These are phyloP conservation scores for Erpornis zantholeuca DNA, from an alignment of 2,113 vertebrate genomes.

Conservation along the genomic window DNA sequence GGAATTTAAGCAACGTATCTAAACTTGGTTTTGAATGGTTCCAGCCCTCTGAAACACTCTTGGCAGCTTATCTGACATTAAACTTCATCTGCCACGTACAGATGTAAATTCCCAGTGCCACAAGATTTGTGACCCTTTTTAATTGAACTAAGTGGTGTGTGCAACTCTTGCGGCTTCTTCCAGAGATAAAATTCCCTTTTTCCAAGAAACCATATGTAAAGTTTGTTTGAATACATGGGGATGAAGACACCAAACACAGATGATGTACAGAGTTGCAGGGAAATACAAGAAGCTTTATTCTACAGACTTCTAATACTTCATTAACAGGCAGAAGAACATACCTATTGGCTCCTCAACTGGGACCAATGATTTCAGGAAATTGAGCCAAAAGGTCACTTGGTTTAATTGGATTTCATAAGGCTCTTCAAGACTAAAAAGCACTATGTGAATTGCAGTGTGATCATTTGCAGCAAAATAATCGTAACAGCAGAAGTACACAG, in stretches of 20 bases:
- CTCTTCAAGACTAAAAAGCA: conserved; percentile 94
- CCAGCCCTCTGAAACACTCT: neutral
- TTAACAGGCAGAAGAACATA: conserved; percentile 39
- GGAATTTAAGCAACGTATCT: neutral
- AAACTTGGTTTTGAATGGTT: neutral
- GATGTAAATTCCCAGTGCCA: neutral
- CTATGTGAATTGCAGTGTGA: conserved; percentile 85
- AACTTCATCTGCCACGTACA: neutral
- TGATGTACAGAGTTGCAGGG: neutral
- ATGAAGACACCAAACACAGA: neutral
- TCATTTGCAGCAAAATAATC: conserved; percentile 97
- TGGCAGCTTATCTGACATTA: neutral
- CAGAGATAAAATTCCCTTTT: neutral
- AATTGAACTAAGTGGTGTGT: neutral
- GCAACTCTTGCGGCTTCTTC: neutral
- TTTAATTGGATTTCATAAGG: conserved; percentile 94
- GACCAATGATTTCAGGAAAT: conserved; percentile 89
- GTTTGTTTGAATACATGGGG: neutral
- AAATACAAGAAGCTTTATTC: neutral
- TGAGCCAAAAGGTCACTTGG: conserved; percentile 97
- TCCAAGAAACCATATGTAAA: neutral
- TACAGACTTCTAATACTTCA: neutral
- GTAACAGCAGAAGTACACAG: conserved; percentile 92
- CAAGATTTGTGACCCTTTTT: neutral
- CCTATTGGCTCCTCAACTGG: conserved; percentile 88